These are phyloP conservation scores for Lacerta bilineata DNA, from an alignment of 2,797 vertebrate genomes.

Conservation along the genomic window DNA sequence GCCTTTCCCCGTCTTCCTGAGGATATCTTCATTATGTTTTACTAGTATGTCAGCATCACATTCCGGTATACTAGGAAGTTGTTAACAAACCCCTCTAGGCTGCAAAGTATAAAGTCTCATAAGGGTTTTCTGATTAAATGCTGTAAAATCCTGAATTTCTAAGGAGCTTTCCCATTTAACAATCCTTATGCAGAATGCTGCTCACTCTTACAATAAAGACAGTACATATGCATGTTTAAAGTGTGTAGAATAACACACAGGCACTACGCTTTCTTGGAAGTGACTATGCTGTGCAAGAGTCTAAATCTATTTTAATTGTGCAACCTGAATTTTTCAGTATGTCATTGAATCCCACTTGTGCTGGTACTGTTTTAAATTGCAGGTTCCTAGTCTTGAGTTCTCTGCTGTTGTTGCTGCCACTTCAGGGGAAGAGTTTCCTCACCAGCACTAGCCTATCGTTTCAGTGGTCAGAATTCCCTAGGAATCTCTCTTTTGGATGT, in stretches of 20 bases:
- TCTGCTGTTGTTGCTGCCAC: not conserved
- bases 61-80: slow-evolving; percentile 25
- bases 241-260: not conserved
- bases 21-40: slow-evolving; percentile 68
- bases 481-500: not conserved
- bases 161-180: slow-evolving; percentile 43
- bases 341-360: no score
- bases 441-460: not conserved
- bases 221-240: not conserved
- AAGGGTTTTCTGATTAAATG: slow-evolving; percentile 64
- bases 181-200: slow-evolving; percentile 24
- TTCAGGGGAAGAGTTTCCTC: not conserved
- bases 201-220: slow-evolving; percentile 19
- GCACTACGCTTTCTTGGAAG: no score
- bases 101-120: slow-evolving; percentile 63
- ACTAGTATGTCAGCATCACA: slow-evolving; percentile 52
- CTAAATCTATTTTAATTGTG: no score
- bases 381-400: not conserved
- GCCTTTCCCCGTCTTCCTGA: slow-evolving; percentile 52
- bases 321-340: no score
- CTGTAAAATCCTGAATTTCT: slow-evolving; percentile 57
- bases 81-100: slow-evolving; percentile 66
- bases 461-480: not conserved
- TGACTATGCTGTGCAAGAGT: no score
- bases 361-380: not conserved